Conservation (phyloP, 2,797 vertebrate genomes). For the Pantherophis vulpinus region DNA sequence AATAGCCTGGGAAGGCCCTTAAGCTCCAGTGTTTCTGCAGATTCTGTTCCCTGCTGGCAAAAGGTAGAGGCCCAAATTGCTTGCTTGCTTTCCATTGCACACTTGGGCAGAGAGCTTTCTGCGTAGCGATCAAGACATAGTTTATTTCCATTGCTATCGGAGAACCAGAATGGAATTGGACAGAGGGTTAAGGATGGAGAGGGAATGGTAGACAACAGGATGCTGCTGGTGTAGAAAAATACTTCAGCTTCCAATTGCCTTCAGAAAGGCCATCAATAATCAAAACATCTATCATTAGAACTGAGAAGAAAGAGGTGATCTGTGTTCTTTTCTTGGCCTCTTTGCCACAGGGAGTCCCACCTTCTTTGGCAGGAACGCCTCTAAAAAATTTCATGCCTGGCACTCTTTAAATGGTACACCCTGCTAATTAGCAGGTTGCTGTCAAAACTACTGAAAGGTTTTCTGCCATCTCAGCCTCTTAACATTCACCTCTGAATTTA, state of each 20-base stretch:
- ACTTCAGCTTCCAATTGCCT: constrained; percentile 2
- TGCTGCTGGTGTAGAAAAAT: neutral
- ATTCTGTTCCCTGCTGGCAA: neutral
- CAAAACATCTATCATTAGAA: neutral
- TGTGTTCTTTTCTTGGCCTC: neutral
- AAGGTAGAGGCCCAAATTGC: neutral
- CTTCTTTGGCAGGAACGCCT: neutral
- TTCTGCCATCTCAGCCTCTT: neutral
- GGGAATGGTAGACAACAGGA: neutral
- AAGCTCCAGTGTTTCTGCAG: neutral
- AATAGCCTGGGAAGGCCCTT: neutral
- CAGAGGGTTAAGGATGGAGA: neutral
- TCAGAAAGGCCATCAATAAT: neutral
- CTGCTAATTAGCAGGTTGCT: neutral
- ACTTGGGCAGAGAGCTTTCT: constrained; percentile 3
- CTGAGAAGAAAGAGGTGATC: neutral
- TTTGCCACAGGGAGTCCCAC: neutral
- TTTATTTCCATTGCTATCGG: neutral
- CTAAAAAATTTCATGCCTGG: neutral
- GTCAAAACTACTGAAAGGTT: neutral
- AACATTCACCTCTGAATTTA: neutral
- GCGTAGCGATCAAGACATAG: neutral
- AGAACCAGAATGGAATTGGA: neutral
- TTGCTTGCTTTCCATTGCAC: neutral
- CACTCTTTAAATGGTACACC: neutral